A percentile compares a stretch with the other conserved stretches of the same genome.
These are phyloP conservation scores for Nebria brevicollis DNA, from an alignment of 2,888 invertebrate genomes.

Conservation along the genomic window DNA sequence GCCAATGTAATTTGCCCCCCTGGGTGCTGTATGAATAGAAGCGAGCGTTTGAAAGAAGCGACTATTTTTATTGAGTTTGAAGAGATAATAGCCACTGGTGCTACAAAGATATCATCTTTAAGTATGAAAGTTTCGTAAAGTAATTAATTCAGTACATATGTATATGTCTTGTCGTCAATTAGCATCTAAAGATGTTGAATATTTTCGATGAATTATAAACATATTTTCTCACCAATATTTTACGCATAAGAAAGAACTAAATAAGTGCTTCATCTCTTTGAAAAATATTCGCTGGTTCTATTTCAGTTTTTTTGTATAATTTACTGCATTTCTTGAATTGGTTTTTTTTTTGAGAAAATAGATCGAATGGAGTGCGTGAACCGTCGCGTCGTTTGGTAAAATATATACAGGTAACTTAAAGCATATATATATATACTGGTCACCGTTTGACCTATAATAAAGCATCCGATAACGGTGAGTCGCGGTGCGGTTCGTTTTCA, in stretches of 20 bases:
- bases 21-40: not conserved
- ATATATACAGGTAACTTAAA: not conserved
- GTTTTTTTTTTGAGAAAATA: not conserved
- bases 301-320: too few relatives aligned
- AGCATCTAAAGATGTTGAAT: not conserved
- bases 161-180: not conserved
- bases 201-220: too few relatives aligned
- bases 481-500: slow-evolving; percentile 50
- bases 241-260: too few relatives aligned
- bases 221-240: too few relatives aligned
- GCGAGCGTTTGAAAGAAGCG: too few relatives aligned
- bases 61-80: not conserved
- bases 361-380: not conserved
- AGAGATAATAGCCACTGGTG: slow-evolving; percentile 24
- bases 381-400: not conserved
- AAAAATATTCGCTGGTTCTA: too few relatives aligned
- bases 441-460: slow-evolving; percentile 19
- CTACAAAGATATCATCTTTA: not conserved
- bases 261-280: too few relatives aligned
- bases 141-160: not conserved
- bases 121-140: not conserved
- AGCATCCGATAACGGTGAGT: slow-evolving; percentile 16
- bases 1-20: slow-evolving; percentile 36
- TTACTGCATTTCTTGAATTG: too few relatives aligned
- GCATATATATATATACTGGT: not conserved